Conservation (phyloP, 2,888 invertebrate genomes). For the Sesamia inferens region DNA sequence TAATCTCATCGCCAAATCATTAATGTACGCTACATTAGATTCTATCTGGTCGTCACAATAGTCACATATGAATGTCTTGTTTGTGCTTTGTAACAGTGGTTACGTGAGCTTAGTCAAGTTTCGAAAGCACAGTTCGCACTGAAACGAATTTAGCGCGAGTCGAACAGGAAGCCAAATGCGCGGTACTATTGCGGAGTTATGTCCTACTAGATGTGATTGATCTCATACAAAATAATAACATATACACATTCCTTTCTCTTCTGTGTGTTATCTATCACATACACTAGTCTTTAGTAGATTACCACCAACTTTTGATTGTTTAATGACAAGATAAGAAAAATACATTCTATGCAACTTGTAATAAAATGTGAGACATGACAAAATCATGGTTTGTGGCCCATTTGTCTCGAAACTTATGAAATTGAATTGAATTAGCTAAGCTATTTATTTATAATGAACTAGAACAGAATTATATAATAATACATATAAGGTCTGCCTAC, state of each 20-base stretch:
- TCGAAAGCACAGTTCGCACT: conserved; percentile 81
- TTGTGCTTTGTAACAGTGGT: conserved; percentile 79
- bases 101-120: conserved; percentile 84
- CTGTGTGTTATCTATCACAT: neutral
- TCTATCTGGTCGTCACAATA: conserved; percentile 49
- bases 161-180: conserved; percentile 78
- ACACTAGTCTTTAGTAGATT: neutral
- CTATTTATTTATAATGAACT: neutral
- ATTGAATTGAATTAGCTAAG: neutral
- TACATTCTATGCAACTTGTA: neutral
- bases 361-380: no score
- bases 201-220: conserved; percentile 66
- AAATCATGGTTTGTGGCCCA: neutral
- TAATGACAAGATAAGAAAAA: neutral
- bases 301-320: neutral
- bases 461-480: neutral
- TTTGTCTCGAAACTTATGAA: neutral
- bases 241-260: neutral
- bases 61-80: conserved; percentile 64
- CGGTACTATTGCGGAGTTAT: conserved; percentile 61
- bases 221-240: neutral
- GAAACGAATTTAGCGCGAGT: conserved; percentile 83
- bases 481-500: neutral
- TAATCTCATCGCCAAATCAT: conserved; percentile 19
- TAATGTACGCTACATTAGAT: conserved; percentile 27